phyloP scores from a whole-genome alignment of 2,888 invertebrate genomes.

The Calameuta filiformis region DNA sequence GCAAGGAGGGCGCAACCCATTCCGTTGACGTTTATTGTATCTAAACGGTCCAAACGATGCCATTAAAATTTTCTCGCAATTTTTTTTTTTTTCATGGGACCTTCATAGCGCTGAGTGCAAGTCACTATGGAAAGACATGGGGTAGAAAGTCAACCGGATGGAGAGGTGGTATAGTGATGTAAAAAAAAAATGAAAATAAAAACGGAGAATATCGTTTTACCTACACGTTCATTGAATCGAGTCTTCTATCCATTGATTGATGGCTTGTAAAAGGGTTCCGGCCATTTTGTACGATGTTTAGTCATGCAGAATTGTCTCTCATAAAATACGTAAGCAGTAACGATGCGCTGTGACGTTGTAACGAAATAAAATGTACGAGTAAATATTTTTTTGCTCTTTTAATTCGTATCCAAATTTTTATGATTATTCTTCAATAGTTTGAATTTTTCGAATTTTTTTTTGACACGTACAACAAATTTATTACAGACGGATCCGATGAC shows the following conservation, averaged over 20 bases:
- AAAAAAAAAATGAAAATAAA: slow-evolving; percentile 18
- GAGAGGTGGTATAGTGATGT: slow-evolving; percentile 20
- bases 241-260: slow-evolving; percentile 55
- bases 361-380: background rate
- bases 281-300: slow-evolving; percentile 47
- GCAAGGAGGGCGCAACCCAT: slow-evolving; percentile 50
- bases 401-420: background rate
- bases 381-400: background rate
- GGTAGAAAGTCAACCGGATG: slow-evolving; percentile 8
- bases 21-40: slow-evolving; percentile 63
- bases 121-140: slow-evolving; percentile 54
- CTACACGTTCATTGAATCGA: slow-evolving; percentile 28
- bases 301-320: slow-evolving; percentile 52
- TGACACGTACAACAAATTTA: background rate
- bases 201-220: slow-evolving; percentile 20
- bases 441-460: background rate
- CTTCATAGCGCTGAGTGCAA: slow-evolving; percentile 41
- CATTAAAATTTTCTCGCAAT: slow-evolving; percentile 56
- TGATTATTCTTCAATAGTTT: background rate
- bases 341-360: background rate
- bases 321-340: slow-evolving; percentile 7
- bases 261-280: slow-evolving; percentile 59
- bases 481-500: background rate
- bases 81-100: slow-evolving; percentile 27
- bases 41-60: slow-evolving; percentile 56